Conservation (phyloP, 2,888 invertebrate genomes). For the Luffia ferchaultella region DNA sequence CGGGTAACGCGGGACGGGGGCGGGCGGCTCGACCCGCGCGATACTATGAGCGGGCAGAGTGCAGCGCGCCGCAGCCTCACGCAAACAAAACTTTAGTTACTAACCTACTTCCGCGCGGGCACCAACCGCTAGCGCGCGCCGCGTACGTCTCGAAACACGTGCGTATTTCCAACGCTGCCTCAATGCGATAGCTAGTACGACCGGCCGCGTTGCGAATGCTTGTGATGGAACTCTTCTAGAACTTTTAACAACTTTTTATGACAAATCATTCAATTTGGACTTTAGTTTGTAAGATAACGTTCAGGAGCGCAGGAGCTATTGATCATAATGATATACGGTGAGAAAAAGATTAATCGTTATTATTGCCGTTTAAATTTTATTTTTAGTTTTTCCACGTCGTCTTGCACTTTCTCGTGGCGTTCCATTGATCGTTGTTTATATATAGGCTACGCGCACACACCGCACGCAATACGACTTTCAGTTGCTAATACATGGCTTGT, state of each 20-base stretch:
- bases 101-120: constrained; percentile 67
- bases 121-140: constrained; percentile 48
- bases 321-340: constrained; percentile 62
- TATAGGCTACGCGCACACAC: constrained; percentile 41
- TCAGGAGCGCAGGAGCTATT: constrained; percentile 4
- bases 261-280: constrained; percentile 4
- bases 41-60: constrained; percentile 22
- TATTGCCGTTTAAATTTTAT: constrained; percentile 34
- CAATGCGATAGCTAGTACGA: not conserved
- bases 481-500: not conserved
- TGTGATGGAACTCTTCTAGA: constrained; percentile 1
- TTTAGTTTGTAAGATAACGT: constrained; percentile 2
- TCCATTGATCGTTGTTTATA: constrained; percentile 30
- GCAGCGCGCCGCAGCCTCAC: constrained; percentile 63
- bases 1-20: constrained; percentile 24
- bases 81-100: constrained; percentile 66
- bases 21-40: constrained; percentile 31
- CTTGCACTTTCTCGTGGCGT: constrained; percentile 41
- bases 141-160: not conserved
- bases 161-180: not conserved
- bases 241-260: not conserved
- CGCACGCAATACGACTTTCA: constrained; percentile 20
- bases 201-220: constrained; percentile 9
- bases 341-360: constrained; percentile 26
- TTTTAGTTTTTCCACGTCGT: constrained; percentile 36